Evolutionary conservation across 2,113 vertebrate genomes (phyloP).

Genomic region (Acanthochromis polyacanthus): DNA sequence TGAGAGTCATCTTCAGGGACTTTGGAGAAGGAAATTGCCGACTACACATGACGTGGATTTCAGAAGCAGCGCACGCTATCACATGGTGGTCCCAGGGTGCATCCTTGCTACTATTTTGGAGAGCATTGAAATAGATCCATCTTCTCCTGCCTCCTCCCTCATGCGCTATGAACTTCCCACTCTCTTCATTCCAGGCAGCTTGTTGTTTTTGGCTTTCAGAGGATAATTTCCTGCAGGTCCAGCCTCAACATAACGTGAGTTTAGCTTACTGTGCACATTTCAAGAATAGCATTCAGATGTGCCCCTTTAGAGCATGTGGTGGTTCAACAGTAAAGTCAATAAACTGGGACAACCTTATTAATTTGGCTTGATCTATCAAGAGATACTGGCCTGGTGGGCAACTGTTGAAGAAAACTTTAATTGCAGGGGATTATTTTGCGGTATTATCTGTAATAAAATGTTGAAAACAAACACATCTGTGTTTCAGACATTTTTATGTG

Average conservation of each 20-base stretch:
- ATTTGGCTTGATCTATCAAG: background rate
- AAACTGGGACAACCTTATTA: background rate
- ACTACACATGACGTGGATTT: slow-evolving; percentile 48
- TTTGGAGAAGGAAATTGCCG: slow-evolving; percentile 68
- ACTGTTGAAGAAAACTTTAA: background rate
- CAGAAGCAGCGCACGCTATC: slow-evolving; percentile 27
- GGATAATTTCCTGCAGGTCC: slow-evolving; percentile 74
- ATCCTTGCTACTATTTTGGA: slow-evolving; percentile 69
- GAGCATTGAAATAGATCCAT: slow-evolving; percentile 60
- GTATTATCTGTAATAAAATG: background rate
- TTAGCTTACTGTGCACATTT: slow-evolving; percentile 69
- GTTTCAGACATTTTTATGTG: slow-evolving; percentile 40
- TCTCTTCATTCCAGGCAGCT: slow-evolving; percentile 54
- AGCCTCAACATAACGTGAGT: slow-evolving; percentile 54
- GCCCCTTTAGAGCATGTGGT: slow-evolving; percentile 27
- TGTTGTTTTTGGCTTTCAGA: slow-evolving; percentile 79
- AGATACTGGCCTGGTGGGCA: background rate
- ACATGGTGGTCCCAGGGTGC: slow-evolving; percentile 51
- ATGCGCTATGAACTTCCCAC: slow-evolving; percentile 50
- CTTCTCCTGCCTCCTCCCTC: slow-evolving; percentile 23
- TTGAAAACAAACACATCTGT: slow-evolving; percentile 34
- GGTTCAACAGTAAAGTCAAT: slow-evolving; percentile 32
- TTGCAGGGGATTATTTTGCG: background rate
- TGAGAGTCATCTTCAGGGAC: slow-evolving; percentile 59
- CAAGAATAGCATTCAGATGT: slow-evolving; percentile 58